These are phyloP conservation scores for Thalassaphorura encarpata DNA, from an alignment of 1,140 invertebrate genomes.

Conservation along the genomic window DNA sequence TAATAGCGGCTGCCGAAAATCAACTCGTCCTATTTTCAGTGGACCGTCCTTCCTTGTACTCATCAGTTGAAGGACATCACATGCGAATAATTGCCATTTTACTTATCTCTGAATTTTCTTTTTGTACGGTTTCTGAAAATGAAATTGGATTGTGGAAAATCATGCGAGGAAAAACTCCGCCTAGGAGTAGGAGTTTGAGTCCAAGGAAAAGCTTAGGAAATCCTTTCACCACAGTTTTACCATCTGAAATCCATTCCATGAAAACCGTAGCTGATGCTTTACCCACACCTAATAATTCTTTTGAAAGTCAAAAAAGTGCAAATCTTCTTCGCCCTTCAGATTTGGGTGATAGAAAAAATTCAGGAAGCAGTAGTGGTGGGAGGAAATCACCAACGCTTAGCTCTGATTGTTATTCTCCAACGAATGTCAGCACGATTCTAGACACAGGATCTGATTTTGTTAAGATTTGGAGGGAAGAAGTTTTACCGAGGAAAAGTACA, in stretches of 20 bases:
- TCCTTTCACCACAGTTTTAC: no score
- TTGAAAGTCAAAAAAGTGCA: background rate
- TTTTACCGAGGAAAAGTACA: slow-evolving; percentile 7
- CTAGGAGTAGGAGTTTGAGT: background rate
- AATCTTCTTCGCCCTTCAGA: background rate
- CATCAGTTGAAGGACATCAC: slow-evolving; percentile 10
- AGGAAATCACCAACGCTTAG: slow-evolving; percentile 11
- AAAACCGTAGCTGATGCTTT: background rate
- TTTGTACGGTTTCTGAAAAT: slow-evolving; percentile 25
- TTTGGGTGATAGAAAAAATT: background rate
- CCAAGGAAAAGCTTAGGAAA: background rate
- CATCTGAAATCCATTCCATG: background rate
- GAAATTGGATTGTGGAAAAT: slow-evolving; percentile 28
- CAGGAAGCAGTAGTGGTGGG: background rate
- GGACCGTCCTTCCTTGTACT: slow-evolving; percentile 8
- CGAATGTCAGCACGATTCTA: slow-evolving; percentile 4
- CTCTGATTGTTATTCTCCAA: slow-evolving; percentile 7
- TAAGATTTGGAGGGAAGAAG: slow-evolving; percentile 11
- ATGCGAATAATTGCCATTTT: slow-evolving; percentile 22
- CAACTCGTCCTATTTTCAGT: slow-evolving; percentile 17
- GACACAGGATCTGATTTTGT: slow-evolving; percentile 12
- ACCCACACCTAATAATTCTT: background rate
- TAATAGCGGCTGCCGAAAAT: slow-evolving; percentile 16
- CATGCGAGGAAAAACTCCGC: background rate
- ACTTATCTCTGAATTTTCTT: slow-evolving; percentile 1